Evolutionary conservation across 2,888 invertebrate species (phyloP), one percentile per base, ranked within the genome.

Genomic region (Lepidochitona cinerea): DNA sequence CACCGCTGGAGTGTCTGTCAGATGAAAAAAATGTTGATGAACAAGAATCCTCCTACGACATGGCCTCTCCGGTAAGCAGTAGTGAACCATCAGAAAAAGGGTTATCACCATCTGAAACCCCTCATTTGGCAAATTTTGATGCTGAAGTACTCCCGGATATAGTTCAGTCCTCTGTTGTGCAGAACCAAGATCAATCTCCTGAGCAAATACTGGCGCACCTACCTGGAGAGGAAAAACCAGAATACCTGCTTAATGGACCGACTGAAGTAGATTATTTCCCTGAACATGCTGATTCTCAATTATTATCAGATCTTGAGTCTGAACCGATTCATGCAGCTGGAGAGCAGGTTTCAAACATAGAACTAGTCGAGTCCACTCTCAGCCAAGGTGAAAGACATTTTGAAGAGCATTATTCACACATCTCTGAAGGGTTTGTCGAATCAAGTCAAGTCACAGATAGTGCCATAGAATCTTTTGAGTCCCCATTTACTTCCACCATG

Each of bases 201-300:
- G 77, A 75, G 14, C 54, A 36, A 53, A 23, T 12, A 23, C 29
- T 59, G 23, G 59, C 59, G 29, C 59, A 23, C 26, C 29, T 36
- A 26, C 26, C 64, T 23, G 71, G 36, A 52, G 37, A 53, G 7
- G 41, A 23, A 32, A 59, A 70, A 23, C 35, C 66, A 5, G 35
- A n/a, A n/a, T 54, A 52, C 23, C 69, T 85, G 26, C 80, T 82
- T 29, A 92, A 92, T 89, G 92, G 92, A 14, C 92, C 92, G 70
- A 91, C 92, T 65, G 92, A 92, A 88, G 92, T 92, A 52, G 92
- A 92, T 29, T 92, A 91, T 80, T 87, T 89, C 70, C 91, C 92
- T 33, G 92, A 92, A 82, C 84, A 85, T 73, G 88, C 89, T 75
- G 69, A 73, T 12, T 73, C 66, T 59, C 29, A 59, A 29, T 32